Evolutionary conservation across 2,888 invertebrate species (phyloP).

Genomic region (Dicycla oo): DNA sequence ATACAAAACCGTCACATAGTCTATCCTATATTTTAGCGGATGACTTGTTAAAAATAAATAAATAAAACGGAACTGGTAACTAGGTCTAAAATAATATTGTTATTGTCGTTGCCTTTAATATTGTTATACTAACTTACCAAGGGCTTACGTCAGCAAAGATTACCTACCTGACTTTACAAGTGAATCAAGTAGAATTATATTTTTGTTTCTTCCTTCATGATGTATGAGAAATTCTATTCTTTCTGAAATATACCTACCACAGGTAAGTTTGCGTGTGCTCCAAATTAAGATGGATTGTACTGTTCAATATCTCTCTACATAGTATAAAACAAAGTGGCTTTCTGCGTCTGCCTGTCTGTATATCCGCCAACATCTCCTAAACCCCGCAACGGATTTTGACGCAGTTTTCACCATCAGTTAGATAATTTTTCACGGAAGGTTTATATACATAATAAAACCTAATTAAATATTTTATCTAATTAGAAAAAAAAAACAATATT

Average conservation of each 20-base stretch:
- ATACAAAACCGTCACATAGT: not conserved
- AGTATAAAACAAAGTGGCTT: no score
- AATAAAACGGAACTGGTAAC: no score
- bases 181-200: constrained; percentile 10
- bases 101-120: not conserved
- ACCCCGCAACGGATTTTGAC: no score
- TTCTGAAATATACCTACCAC: constrained; percentile 31
- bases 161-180: not conserved
- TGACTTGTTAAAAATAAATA: not conserved
- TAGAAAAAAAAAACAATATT: no score
- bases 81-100: not conserved
- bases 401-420: no score
- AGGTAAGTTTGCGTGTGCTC: constrained; percentile 31
- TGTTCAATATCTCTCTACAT: no score
- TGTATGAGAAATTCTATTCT: constrained; percentile 30
- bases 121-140: not conserved
- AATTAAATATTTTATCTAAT: no score
- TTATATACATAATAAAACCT: no score
- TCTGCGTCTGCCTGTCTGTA: no score
- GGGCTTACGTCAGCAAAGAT: constrained; percentile 9
- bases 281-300: constrained; percentile 43
- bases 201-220: constrained; percentile 28
- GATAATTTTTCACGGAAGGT: no score
- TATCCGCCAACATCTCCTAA: no score
- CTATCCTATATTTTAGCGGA: not conserved